These are phyloP conservation scores for Phytoseiulus persimilis DNA, from an alignment of 2,888 invertebrate species.

Conservation along the genomic window DNA sequence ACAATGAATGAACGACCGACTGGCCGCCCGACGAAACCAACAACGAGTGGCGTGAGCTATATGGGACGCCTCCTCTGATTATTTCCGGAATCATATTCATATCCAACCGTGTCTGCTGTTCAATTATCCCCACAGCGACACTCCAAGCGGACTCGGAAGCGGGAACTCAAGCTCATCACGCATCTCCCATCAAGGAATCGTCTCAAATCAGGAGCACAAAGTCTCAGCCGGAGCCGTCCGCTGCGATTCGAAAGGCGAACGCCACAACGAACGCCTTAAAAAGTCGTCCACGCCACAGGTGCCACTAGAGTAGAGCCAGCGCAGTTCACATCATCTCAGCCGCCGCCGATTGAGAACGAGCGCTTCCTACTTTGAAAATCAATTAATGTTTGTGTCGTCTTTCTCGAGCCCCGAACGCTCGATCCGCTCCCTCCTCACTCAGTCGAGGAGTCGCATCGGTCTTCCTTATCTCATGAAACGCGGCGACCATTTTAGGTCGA, in stretches of 20 bases:
- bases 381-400: conserved; percentile 13
- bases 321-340: not conserved
- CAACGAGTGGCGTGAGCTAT: too few relatives aligned
- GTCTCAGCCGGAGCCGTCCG: not conserved
- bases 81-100: too few relatives aligned
- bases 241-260: not conserved
- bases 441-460: not conserved
- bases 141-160: too few relatives aligned
- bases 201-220: not conserved
- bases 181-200: not conserved
- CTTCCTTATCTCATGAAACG: not conserved
- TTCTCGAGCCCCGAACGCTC: not conserved
- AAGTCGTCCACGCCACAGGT: not conserved
- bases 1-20: too few relatives aligned
- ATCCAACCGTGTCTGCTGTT: too few relatives aligned
- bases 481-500: not conserved
- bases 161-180: too few relatives aligned
- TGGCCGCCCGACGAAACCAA: too few relatives aligned
- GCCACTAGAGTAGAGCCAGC: not conserved
- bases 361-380: conserved; percentile 17
- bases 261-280: not conserved
- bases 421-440: not conserved
- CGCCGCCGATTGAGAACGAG: not conserved
- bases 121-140: too few relatives aligned
- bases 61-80: too few relatives aligned